These are phyloP conservation scores for Caenorhabditis sulstoni DNA, from an alignment of 2,888 invertebrate species.

Conservation along the genomic window DNA sequence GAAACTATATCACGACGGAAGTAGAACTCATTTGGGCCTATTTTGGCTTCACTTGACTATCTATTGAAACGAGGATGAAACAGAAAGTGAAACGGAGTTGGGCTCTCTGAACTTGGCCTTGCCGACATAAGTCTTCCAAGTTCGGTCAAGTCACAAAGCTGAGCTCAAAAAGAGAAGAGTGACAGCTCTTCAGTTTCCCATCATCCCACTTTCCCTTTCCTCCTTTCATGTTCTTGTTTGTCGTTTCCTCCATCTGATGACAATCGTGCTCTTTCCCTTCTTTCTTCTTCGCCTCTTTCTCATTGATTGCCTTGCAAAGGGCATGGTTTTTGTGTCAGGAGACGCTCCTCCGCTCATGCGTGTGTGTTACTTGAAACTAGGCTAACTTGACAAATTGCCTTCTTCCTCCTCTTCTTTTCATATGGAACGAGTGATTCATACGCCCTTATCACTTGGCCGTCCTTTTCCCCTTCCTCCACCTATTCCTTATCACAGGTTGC, in stretches of 20 bases:
- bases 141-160: too few species aligned
- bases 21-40: too few species aligned
- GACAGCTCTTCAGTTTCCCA: neutral
- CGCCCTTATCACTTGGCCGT: neutral
- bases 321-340: too few species aligned
- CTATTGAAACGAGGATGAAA: too few species aligned
- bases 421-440: neutral
- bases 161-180: neutral
- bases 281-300: constrained; percentile 11
- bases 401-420: neutral
- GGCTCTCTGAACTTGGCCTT: too few species aligned
- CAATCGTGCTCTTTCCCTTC: constrained; percentile 11
- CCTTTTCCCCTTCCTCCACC: constrained; percentile 4
- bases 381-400: neutral
- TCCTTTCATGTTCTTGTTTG: constrained; percentile 11
- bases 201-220: constrained; percentile 3
- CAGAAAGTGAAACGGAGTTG: too few species aligned
- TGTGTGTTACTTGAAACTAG: too few species aligned
- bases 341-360: too few species aligned
- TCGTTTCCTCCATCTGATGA: constrained; percentile 16
- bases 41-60: too few species aligned
- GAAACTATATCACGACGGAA: too few species aligned
- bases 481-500: constrained; percentile 17
- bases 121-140: too few species aligned
- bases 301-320: neutral